Conservation (phyloP, 2,113 vertebrate genomes). For the Dasypus novemcinctus region DNA sequence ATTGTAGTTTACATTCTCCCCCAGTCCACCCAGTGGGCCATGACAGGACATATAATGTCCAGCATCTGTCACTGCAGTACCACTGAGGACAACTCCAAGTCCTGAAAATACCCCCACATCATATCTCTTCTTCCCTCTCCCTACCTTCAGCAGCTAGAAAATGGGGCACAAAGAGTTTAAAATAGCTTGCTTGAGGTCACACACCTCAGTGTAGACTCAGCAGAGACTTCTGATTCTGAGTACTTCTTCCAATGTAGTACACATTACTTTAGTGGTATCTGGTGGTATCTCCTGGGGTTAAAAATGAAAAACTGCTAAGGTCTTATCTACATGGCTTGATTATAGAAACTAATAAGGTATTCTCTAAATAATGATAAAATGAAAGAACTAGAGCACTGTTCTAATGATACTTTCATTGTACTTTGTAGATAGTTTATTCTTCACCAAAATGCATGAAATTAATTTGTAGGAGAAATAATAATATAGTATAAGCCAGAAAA, state of each 20-base stretch:
- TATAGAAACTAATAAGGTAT: too few relatives aligned
- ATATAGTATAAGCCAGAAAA: not conserved
- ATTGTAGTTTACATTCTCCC: too few relatives aligned
- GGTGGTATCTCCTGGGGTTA: not conserved
- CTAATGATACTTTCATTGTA: not conserved
- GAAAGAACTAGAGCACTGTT: not conserved
- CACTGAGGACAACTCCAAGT: too few relatives aligned
- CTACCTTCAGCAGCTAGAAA: not conserved
- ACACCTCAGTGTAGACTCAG: not conserved
- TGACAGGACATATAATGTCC: too few relatives aligned
- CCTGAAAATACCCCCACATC: too few relatives aligned
- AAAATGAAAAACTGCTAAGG: too few relatives aligned
- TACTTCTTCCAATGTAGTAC: not conserved
- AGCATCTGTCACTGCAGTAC: too few relatives aligned
- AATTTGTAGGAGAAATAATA: not conserved
- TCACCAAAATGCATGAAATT: not conserved
- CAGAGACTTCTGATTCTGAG: not conserved
- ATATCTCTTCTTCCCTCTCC: too few relatives aligned
- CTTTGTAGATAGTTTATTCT: not conserved
- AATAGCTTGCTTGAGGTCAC: not conserved
- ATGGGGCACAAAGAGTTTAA: not conserved
- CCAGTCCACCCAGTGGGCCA: too few relatives aligned
- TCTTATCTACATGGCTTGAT: too few relatives aligned
- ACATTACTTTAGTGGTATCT: not conserved
- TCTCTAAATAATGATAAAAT: not conserved